Conservation (phyloP, 2,113 vertebrate species). For the Scatophagus argus region DNA sequence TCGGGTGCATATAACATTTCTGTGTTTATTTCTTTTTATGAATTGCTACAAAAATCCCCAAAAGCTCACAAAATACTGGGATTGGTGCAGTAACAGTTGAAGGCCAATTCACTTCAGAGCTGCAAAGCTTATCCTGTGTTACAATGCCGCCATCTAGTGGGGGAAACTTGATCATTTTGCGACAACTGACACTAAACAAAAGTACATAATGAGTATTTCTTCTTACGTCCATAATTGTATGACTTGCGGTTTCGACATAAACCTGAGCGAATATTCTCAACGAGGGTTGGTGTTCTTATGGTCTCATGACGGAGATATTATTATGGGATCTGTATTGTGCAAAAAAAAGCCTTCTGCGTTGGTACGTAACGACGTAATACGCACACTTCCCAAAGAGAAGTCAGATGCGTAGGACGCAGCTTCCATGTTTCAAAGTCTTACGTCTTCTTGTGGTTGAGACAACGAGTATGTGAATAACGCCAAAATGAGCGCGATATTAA, state of each 20-base stretch:
- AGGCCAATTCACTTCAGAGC: neutral
- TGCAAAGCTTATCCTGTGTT: neutral
- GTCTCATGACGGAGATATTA: neutral
- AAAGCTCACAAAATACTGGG: neutral
- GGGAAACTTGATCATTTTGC: neutral
- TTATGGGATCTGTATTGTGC: neutral
- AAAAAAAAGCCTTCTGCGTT: neutral
- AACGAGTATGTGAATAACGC: neutral
- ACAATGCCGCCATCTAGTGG: slow-evolving; percentile 58
- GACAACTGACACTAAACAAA: neutral
- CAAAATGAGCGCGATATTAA: slow-evolving; percentile 20
- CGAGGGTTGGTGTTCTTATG: too few relatives aligned
- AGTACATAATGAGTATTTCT: too few relatives aligned
- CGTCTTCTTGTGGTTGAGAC: neutral
- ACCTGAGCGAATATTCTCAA: too few relatives aligned
- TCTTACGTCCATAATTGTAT: too few relatives aligned
- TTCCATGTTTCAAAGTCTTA: neutral
- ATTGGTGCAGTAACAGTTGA: neutral
- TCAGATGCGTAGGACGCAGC: neutral
- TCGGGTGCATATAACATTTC: too few relatives aligned
- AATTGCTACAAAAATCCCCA: neutral
- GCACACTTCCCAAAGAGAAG: neutral
- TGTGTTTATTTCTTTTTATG: too few relatives aligned
- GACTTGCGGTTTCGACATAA: too few relatives aligned
- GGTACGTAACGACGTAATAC: slow-evolving; percentile 5